These are phyloP conservation scores for Acleris holmiana DNA, from an alignment of 2,888 invertebrate genomes.

Conservation along the genomic window DNA sequence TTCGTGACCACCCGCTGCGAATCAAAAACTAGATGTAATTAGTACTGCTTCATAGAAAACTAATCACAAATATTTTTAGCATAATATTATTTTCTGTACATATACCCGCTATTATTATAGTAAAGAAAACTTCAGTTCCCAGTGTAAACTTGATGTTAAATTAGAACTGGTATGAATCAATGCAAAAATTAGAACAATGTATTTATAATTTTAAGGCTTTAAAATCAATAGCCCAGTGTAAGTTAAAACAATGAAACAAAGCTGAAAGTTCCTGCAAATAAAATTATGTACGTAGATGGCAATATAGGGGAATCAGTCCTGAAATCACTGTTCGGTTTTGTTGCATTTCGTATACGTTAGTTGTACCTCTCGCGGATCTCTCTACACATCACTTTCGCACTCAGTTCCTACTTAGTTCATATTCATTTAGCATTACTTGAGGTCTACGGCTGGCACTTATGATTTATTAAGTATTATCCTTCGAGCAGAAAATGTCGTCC, in stretches of 20 bases:
- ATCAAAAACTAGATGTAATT: slow-evolving; percentile 37
- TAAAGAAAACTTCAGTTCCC: slow-evolving; percentile 27
- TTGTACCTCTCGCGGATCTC: slow-evolving; percentile 67
- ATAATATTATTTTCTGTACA: slow-evolving; percentile 38
- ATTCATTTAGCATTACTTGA: slow-evolving; percentile 72
- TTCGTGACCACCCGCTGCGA: slow-evolving; percentile 13
- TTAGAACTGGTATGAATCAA: slow-evolving; percentile 20
- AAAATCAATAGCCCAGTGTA: slow-evolving; percentile 37
- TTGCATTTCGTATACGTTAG: slow-evolving; percentile 75
- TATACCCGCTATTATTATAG: slow-evolving; percentile 16
- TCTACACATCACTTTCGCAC: slow-evolving; percentile 74
- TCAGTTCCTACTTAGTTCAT: slow-evolving; percentile 83
- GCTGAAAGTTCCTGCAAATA: slow-evolving; percentile 54
- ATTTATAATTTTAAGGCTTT: slow-evolving; percentile 36
- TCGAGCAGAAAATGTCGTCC: slow-evolving; percentile 68
- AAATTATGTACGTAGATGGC: slow-evolving; percentile 38
- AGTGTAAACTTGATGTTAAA: slow-evolving; percentile 32
- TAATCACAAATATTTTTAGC: slow-evolving; percentile 46
- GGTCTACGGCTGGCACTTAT: slow-evolving; percentile 51
- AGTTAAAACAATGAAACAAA: slow-evolving; percentile 40
- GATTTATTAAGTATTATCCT: slow-evolving; percentile 43
- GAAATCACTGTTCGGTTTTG: slow-evolving; percentile 50
- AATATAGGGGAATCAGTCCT: slow-evolving; percentile 25
- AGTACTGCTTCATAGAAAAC: slow-evolving; percentile 52
- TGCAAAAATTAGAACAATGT: slow-evolving; percentile 33